A percentile compares a stretch with the other conserved stretches of the same genome.
Evolutionary conservation across 1,140 invertebrate genomes (phyloP).

Genomic region (Drosophila equinoxialis): DNA sequence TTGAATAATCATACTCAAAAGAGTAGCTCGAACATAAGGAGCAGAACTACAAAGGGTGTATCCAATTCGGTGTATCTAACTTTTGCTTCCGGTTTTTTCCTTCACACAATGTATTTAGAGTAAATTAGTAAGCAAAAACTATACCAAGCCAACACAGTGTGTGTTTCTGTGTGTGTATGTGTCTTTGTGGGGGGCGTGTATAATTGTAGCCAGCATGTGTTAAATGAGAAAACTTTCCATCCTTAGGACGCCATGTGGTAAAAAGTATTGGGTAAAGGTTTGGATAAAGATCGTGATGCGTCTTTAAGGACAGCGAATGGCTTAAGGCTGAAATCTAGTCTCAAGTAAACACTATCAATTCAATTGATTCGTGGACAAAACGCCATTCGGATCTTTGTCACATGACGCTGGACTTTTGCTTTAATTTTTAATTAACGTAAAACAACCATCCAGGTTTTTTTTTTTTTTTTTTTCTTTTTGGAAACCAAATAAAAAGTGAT

Average conservation of each 20-base stretch:
- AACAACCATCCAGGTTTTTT: too few species aligned
- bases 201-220: conserved; percentile 14
- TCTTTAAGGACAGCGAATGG: too few species aligned
- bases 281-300: background rate
- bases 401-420: too few species aligned
- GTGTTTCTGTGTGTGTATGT: background rate
- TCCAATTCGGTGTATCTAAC: background rate
- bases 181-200: background rate
- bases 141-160: background rate
- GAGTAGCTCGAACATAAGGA: too few species aligned
- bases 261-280: background rate
- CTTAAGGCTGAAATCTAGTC: too few species aligned
- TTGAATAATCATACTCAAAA: too few species aligned
- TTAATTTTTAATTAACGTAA: too few species aligned
- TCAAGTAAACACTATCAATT: too few species aligned
- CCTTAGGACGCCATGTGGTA: background rate
- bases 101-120: conserved; percentile 10
- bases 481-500: too few species aligned
- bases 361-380: too few species aligned
- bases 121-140: conserved; percentile 11
- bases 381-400: too few species aligned
- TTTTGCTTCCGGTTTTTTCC: conserved; percentile 8
- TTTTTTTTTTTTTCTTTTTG: too few species aligned
- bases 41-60: background rate
- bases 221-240: conserved; percentile 47